Evolutionary conservation across 1,140 invertebrate species (phyloP).

Genomic region (Lamellibrachia luymesi): DNA sequence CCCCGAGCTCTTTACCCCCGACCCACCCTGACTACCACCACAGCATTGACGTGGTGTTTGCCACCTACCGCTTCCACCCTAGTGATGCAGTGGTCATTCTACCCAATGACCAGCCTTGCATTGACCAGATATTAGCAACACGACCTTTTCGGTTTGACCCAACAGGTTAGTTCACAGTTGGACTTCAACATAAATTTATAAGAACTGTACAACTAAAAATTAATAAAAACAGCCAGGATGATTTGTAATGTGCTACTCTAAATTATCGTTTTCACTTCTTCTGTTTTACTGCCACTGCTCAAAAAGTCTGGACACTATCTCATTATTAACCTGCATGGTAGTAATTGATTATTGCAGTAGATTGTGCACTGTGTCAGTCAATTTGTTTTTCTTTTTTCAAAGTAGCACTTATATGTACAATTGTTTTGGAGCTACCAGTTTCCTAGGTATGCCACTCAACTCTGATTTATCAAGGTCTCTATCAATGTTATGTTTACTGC

Average conservation of each 20-base stretch:
- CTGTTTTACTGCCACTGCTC: too few relatives aligned
- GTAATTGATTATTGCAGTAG: not conserved
- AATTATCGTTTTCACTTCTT: constrained; percentile 48
- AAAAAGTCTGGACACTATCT: constrained; percentile 26
- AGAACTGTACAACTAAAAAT: constrained; percentile 45
- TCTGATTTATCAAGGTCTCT: too few relatives aligned
- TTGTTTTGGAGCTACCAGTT: too few relatives aligned
- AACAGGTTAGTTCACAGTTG: constrained; percentile 42
- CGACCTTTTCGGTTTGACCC: constrained; percentile 52
- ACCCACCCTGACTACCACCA: constrained; percentile 45
- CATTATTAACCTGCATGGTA: constrained; percentile 35
- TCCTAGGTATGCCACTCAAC: too few relatives aligned
- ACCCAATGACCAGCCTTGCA: constrained; percentile 57
- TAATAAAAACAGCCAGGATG: constrained; percentile 59
- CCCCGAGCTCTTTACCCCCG: constrained; percentile 47
- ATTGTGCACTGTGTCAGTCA: too few relatives aligned
- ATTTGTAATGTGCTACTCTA: constrained; percentile 56
- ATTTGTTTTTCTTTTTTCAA: too few relatives aligned
- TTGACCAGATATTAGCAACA: constrained; percentile 50
- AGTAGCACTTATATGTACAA: too few relatives aligned
- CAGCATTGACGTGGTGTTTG: constrained; percentile 60
- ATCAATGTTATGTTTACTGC: too few relatives aligned
- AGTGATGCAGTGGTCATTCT: constrained; percentile 56
- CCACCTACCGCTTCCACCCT: constrained; percentile 63
- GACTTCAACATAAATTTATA: not conserved